Percentiles rank a stretch among this genome's conserved stretches.
Conservation (phyloP, 1,140 invertebrate genomes). For the Drosophila pachea region DNA sequence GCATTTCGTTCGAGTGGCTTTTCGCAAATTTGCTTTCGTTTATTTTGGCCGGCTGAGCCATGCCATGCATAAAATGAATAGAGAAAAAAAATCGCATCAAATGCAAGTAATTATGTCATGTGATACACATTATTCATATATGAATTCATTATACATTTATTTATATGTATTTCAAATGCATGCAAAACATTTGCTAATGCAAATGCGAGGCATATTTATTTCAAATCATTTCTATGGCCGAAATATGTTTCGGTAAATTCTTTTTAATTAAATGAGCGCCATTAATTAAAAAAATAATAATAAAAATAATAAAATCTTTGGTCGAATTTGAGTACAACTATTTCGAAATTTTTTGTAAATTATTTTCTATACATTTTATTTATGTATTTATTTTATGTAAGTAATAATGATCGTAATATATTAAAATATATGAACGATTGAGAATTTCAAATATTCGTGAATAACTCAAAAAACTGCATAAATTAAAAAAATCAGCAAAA, state of each 20-base stretch:
- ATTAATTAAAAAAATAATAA: not conserved
- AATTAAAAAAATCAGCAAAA: no score
- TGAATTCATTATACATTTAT: not conserved
- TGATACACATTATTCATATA: not conserved
- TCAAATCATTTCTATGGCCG: not conserved
- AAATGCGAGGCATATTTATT: not conserved
- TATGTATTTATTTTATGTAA: no score
- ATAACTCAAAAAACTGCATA: no score
- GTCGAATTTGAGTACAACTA: not conserved
- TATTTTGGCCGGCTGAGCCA: not conserved
- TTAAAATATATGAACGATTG: no score
- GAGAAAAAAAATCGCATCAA: not conserved
- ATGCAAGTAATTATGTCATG: not conserved
- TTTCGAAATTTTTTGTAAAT: no score
- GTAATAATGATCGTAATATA: no score
- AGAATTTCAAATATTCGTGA: no score
- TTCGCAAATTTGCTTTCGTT: not conserved
- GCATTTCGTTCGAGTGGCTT: slow-evolving; percentile 9
- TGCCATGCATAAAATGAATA: not conserved
- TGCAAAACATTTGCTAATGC: not conserved
- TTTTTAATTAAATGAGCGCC: not conserved
- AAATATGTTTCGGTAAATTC: not conserved
- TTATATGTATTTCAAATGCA: not conserved
- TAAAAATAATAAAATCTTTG: no score
- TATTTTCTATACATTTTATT: no score